phyloP scores from a whole-genome alignment of 2,113 vertebrate species.

The Platysternon megacephalum region DNA sequence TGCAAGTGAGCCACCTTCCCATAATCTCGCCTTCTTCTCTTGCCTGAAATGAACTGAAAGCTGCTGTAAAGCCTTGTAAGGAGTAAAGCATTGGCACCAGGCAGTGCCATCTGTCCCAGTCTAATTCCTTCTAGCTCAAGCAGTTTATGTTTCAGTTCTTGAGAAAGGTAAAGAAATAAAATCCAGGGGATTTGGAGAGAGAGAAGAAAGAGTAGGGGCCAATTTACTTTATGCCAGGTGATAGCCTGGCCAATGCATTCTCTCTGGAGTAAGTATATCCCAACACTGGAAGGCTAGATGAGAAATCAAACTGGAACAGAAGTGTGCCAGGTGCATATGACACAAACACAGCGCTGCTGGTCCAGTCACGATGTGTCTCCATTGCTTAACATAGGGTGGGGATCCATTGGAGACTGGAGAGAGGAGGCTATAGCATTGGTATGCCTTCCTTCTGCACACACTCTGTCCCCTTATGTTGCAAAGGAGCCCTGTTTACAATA shows the following conservation, averaged over 20 bases:
- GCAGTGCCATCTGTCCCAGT: slow-evolving; percentile 25
- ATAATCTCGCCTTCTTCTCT: neutral
- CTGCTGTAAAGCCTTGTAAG: neutral
- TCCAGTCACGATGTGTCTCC: neutral
- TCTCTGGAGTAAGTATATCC: accelerated
- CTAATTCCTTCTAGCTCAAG: neutral
- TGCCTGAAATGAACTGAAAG: neutral
- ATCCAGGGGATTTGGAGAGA: neutral
- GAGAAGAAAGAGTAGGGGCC: neutral
- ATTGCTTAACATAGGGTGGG: neutral
- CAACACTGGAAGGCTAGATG: neutral
- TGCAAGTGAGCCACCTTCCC: neutral
- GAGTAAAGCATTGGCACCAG: slow-evolving; percentile 33
- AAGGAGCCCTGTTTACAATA: neutral
- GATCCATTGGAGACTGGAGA: neutral
- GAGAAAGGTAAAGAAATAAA: neutral
- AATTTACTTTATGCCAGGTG: neutral
- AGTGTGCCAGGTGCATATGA: too few relatives aligned
- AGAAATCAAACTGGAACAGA: neutral
- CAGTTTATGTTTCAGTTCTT: neutral
- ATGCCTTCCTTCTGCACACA: neutral
- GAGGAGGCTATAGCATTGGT: neutral
- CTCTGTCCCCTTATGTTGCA: neutral
- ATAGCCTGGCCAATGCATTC: neutral
- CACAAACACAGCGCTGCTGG: neutral